phyloP scores from a whole-genome alignment of 2,113 vertebrate species.

The Ariopsis seemanni region DNA sequence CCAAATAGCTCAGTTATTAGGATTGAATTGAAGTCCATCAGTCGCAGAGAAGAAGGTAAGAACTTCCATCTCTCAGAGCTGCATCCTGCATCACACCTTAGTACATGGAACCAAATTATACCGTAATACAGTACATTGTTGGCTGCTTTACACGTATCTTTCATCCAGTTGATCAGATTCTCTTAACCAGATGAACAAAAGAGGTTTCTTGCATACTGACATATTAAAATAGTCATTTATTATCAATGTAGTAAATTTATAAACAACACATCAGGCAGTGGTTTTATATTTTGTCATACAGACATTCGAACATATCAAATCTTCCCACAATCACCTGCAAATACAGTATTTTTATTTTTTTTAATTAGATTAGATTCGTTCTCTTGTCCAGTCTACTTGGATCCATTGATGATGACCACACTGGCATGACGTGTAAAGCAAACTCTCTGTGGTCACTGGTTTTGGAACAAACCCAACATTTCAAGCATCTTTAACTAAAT shows the following conservation, averaged over 20 bases:
- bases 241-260: conserved; percentile 77
- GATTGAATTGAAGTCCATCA: not conserved
- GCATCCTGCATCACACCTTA: not conserved
- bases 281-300: conserved; percentile 70
- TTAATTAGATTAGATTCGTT: conserved; percentile 48
- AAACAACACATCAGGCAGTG: conserved; percentile 80
- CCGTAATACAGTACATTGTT: not conserved
- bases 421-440: conserved; percentile 40
- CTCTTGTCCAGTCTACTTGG: conserved; percentile 25
- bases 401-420: conserved; percentile 18
- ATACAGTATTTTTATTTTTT: conserved; percentile 61
- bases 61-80: not conserved
- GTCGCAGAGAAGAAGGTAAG: not conserved
- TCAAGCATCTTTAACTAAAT: conserved; percentile 49
- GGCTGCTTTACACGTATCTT: not conserved
- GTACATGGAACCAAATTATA: not conserved
- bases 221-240: conserved; percentile 81
- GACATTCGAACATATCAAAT: conserved; percentile 57
- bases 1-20: not conserved
- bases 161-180: not conserved
- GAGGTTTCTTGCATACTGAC: conserved; percentile 44
- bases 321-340: conserved; percentile 54
- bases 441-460: conserved; percentile 56
- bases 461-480: conserved; percentile 67
- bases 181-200: not conserved